Percentiles rank a stretch among this genome's conserved stretches.
Evolutionary conservation across 2,113 vertebrate genomes (phyloP).

Genomic region (Nothoprocta perdicaria): DNA sequence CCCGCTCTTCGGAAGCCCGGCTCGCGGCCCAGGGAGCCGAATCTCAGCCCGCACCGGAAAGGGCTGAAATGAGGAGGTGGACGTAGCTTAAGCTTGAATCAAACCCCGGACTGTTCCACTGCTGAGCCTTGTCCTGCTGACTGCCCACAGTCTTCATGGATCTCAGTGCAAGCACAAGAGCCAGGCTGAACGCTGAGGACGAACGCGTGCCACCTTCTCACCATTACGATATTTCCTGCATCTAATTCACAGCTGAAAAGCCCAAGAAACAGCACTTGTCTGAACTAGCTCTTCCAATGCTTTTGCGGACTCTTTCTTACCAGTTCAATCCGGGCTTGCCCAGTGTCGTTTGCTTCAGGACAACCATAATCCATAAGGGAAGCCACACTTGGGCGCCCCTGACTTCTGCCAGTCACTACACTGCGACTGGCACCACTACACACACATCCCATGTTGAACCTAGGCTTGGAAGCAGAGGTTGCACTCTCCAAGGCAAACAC

Average conservation of each 20-base stretch:
- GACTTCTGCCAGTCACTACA: background rate
- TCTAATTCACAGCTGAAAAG: slow-evolving; percentile 17
- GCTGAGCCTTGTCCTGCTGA: background rate
- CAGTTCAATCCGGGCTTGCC: background rate
- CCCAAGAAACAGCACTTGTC: background rate
- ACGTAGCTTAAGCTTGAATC: background rate
- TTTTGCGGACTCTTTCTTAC: background rate
- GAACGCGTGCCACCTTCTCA: slow-evolving; percentile 8
- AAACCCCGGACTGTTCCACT: background rate
- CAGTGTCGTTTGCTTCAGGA: background rate
- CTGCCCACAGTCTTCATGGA: background rate
- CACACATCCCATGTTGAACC: background rate
- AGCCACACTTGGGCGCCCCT: background rate
- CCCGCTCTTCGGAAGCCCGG: fast-evolving
- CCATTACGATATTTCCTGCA: slow-evolving; percentile 30
- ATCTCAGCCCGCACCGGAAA: fast-evolving
- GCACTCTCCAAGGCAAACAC: background rate
- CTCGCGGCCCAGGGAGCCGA: background rate
- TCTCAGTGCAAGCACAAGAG: background rate
- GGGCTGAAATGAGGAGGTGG: background rate
- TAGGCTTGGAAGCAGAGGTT: background rate
- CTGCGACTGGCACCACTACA: background rate
- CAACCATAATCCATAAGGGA: background rate
- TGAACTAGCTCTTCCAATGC: background rate
- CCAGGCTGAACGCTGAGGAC: background rate